Base-by-base conservation (phyloP, 2,797 vertebrate genomes). In the Taeniopygia guttata region DNA sequence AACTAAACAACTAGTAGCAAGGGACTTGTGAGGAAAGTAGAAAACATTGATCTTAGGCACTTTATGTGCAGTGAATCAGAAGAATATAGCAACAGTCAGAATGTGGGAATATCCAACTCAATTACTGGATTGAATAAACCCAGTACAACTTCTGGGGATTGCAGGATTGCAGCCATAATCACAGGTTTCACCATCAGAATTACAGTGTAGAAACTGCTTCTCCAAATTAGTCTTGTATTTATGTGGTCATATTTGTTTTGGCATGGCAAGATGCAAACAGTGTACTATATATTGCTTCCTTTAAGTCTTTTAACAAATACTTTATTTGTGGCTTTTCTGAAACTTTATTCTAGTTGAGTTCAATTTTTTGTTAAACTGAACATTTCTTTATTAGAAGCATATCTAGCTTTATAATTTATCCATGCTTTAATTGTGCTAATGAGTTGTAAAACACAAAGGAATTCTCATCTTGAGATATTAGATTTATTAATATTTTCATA, bases 171-270 rank as follows among this genome's bases (percentile, higher is more conserved):
- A 55, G 56, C 76, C 90, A 75, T 78, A 95, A 96, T 96, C 84
- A 92, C 6, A 13, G 81, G 90, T 77, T 95, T 80, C 17, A 3
- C 32, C 69, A 34, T 59, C n/a, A 66, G 58, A 76, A 95, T 94
- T 95, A 90, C 56, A 85, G 89, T 78, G 54, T 78, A 66, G 84
- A 89, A 91, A 75, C 20, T 74, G 27, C 32, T 95, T 87, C 68
- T 91, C 87, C 89, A 95, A 93, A 96, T 95, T 94, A 85, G 84
- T 72, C 66, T 85, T 75, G 46, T 26, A 77, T 95, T 97, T 73
- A 76, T 96, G 89, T 67, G 91, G 91, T 87, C 4, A 2, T 89
- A 85, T 91, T 89, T 94, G 87, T 80, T 96, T 94, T 96, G 90
- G 91, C 89, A 79, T 7, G 4, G 25, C 64, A 78, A 40, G 29